Percentiles rank a stretch among this genome's conserved stretches.
Evolutionary conservation across 1,140 invertebrate genomes (phyloP).

Genomic region (Babylonia areolata): DNA sequence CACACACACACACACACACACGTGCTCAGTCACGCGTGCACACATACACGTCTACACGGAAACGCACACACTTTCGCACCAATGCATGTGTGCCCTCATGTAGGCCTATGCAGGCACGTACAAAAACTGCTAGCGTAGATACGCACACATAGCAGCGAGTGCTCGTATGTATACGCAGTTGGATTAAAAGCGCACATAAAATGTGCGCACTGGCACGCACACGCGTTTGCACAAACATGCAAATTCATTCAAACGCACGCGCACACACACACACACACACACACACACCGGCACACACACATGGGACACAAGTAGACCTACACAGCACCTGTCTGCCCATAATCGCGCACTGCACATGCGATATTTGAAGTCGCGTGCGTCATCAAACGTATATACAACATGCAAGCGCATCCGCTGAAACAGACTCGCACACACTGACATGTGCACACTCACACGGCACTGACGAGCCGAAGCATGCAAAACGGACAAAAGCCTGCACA

Average conservation of each 20-base stretch:
- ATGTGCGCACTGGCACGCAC: background rate
- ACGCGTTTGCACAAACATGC: background rate
- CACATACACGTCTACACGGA: background rate
- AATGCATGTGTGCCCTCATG: background rate
- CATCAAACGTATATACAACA: too few relatives aligned
- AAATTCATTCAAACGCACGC: background rate
- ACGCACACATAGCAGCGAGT: background rate
- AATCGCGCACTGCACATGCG: background rate
- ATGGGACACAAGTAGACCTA: background rate
- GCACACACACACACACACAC: constrained; percentile 25
- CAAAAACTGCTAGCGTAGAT: background rate
- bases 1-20: constrained; percentile 18
- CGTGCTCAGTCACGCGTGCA: background rate
- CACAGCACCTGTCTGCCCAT: background rate
- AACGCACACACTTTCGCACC: background rate
- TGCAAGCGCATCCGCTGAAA: too few relatives aligned
- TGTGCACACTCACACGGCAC: too few relatives aligned
- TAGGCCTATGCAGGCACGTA: background rate
- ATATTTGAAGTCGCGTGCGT: background rate
- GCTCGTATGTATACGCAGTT: background rate
- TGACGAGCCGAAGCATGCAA: too few relatives aligned
- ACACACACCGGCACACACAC: too few relatives aligned
- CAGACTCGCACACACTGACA: too few relatives aligned
- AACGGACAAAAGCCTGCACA: too few relatives aligned
- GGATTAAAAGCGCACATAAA: background rate